Evolutionary conservation across 2,113 vertebrate genomes (phyloP), one percentile per base, ranked within the genome.

Genomic region (Ophiodon elongatus): DNA sequence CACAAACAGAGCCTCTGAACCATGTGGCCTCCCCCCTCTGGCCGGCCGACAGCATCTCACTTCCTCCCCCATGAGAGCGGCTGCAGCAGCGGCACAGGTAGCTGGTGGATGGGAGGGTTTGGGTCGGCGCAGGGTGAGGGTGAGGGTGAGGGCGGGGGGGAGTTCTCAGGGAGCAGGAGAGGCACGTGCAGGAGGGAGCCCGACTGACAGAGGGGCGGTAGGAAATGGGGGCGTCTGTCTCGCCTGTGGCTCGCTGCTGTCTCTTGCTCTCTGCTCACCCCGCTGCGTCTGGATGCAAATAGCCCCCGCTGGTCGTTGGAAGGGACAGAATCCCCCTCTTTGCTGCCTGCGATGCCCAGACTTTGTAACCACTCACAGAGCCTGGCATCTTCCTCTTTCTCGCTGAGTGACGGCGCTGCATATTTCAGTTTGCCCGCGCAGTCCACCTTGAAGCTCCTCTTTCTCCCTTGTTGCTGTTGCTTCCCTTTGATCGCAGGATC

Each of bases 191-290:
- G 78, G 56, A 91, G 81, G n/a, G 90, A 88, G 27, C 73, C 77
- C 0, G 64, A 43, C 74, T 93, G 93, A 64, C 74, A 65, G 72
- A 94, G 93, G 25, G 93, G 94, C 35, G 93, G 91, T 13, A 94
- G 82, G 81, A 94, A 94, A 73, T 92, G 90, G 64, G 94, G 92
- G 15, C 92, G 83, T 54, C 88, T 82, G 82, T 94, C 90, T 85
- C 85, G 90, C 64, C 73, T 79, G 19, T 71, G 74, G 50, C 70
- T 75, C 6, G 41, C 66, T 19, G 41, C 82, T 72, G 74, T 9
- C 54, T 73, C 86, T 78, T 35, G 71, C 10, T 72, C 27, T 33
- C 50, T 35, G 5, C 2, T 62, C 54, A 1, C n/a, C 15, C 27
- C 35, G 17, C 65, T 83, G 54, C 73, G 56, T 11, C 63, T 71